phyloP scores from a whole-genome alignment of 2,797 vertebrate species.

The Rhinatrema bivittatum region DNA sequence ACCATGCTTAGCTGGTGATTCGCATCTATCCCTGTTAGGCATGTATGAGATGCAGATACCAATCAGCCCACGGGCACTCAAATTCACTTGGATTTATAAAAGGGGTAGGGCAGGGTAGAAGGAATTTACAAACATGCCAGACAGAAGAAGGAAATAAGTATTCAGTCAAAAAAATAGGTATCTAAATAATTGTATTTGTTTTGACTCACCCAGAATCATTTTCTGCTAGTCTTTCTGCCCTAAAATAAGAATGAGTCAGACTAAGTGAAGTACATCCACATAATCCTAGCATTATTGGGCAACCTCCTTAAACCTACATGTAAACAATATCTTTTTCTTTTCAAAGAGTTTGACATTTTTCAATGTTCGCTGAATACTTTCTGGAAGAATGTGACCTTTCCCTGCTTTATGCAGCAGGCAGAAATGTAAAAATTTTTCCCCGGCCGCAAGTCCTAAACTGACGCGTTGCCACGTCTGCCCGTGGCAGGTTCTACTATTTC shows the following conservation, averaged over 20 bases:
- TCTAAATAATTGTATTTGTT: no score
- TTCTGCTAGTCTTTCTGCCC: neutral
- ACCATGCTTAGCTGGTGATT: no score
- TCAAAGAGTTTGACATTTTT: neutral
- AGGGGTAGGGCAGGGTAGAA: neutral
- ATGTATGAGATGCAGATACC: neutral
- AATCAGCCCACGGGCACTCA: no score
- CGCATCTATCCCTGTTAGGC: no score
- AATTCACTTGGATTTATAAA: neutral
- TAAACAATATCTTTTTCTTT: neutral
- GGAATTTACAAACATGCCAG: neutral
- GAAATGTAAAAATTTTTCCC: neutral
- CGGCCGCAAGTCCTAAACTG: rapidly evolving
- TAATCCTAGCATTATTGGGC: neutral
- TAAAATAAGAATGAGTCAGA: constrained; percentile 1
- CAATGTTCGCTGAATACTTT: constrained; percentile 1
- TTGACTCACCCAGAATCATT: no score
- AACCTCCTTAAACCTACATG: neutral
- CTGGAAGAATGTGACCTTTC: neutral
- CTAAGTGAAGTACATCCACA: neutral
- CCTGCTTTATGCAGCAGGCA: neutral
- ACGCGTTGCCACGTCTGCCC: neutral
- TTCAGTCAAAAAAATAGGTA: constrained; percentile 1
- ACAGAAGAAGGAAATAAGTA: neutral
- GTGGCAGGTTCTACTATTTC: constrained; percentile 3